These are phyloP conservation scores for Lepus oiostolus DNA, from an alignment of 2,797 vertebrate genomes.

Conservation along the genomic window DNA sequence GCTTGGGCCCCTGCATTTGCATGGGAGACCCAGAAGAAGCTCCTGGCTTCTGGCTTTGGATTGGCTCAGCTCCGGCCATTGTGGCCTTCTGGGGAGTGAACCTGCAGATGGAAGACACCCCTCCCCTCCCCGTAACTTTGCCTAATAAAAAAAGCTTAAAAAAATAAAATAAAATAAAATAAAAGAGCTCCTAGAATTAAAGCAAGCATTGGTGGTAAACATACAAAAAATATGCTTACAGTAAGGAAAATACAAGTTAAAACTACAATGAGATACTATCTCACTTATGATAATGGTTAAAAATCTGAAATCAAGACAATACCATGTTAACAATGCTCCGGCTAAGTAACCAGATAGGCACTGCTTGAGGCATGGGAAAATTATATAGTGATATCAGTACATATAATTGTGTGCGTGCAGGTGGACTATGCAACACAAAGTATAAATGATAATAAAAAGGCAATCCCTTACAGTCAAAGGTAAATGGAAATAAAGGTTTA, in stretches of 20 bases:
- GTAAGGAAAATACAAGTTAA: neutral
- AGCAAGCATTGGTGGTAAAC: neutral
- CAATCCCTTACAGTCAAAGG: constrained; percentile 43
- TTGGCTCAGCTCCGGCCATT: too few species aligned
- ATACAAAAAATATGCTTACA: neutral
- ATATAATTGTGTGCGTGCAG: neutral
- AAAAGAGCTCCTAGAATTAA: neutral
- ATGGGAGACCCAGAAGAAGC: too few species aligned
- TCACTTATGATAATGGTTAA: neutral
- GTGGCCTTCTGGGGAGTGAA: too few species aligned
- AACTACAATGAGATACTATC: neutral
- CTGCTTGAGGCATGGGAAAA: neutral
- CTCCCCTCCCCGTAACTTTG: too few species aligned
- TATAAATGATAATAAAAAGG: neutral
- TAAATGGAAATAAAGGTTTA: neutral
- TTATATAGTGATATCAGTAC: too few species aligned
- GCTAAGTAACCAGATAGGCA: neutral
- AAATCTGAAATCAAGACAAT: neutral
- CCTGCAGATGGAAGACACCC: too few species aligned
- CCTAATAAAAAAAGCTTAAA: neutral
- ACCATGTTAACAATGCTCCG: neutral
- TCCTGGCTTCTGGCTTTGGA: too few species aligned
- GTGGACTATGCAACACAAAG: neutral
- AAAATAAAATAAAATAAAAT: neutral
- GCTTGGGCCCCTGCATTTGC: too few species aligned